Evolutionary conservation across 1,140 invertebrate species (phyloP), one percentile per base, ranked within the genome.

Genomic region (Sitophilus oryzae): DNA sequence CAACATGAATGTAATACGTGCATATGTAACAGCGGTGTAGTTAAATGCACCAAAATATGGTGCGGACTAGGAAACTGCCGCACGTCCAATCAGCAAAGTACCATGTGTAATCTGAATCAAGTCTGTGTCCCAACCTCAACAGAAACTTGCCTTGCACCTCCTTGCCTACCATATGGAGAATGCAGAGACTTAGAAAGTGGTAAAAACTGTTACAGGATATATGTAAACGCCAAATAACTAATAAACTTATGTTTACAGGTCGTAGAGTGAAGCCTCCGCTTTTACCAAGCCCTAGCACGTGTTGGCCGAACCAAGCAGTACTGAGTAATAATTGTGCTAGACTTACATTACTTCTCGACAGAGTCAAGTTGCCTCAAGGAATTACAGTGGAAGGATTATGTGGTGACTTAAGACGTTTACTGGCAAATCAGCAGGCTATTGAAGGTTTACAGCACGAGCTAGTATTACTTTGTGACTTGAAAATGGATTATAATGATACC

Each of bases 31-130:
- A 83, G 83, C 47, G 84, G 85, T 8, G 79, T 81, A 40, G 83
- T 85, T 11, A 78, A 80, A 15, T 95, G 91, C 73, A 91, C 88
- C 42, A 83, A 87, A 65, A 82, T 93, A 15, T 90, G 88, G 88
- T 90, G 88, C 65, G 88, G 88, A 3, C 76, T 86, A 18, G 79
- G 81, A n/a, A 89, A 91, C 67, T 91, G 88, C 66, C 74, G 88
- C 23, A 81, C 78, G 52, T 70, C 70, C 6, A 75, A 62, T 20
- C 56, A 60, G 36, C 42, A 56, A 34, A 66, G 72, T 23, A 75
- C 72, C 56, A 72, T 77, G 1, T 77, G 82, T 68, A 71, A 77
- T 60, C 70, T 77, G 46, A 75, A 82, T 61, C 78, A 81, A 75
- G 84, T 90, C 0, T 91, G 89, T 65, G 85, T 90, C 9, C 86